Base-by-base conservation (phyloP, 2,797 vertebrate genomes). In the Microctenopoma lineatum region DNA sequence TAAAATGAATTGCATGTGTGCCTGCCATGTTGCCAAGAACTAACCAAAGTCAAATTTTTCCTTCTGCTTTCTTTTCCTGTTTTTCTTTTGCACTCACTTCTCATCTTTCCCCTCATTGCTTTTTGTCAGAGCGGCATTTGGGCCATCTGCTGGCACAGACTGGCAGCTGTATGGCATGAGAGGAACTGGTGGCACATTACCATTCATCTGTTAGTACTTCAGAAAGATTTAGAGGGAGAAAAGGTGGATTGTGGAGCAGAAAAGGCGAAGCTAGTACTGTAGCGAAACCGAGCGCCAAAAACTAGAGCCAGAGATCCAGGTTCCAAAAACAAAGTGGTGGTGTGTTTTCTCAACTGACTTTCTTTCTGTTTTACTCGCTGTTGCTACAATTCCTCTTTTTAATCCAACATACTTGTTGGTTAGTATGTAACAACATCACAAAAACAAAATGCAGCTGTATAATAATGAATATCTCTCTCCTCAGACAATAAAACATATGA, bases 241-340 rank as follows among this genome's bases (percentile, higher is more conserved):
- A 75, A 73, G 75, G 76, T 70, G 75, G 83, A 75, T 74, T 79
- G 59, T 70, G 80, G 41, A 62, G 74, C 50, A 62, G 55, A 54
- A 60, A 64, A 70, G 50, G 53, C 69, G 56, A 53, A 78, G 66
- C 7, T 57, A 65, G 67, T 32, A 7, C 70, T 69, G 73, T 21
- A 71, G 66, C 70, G 78, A 80, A 90, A 84, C 26, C 4, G 38
- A 73, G 45, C 34, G 80, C 84, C 80, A 84, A 75, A 64, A 77
- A 66, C 70, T 61, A 45, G 73, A 85, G 81, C 86, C 84, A 87
- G 77, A 77, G 64, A 81, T 55, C 65, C 79, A 76, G 71, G 63
- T 87, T 89, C 83, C 85, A 84, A 87, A 90, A 90, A 87, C 82
- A 88, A 86, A 90, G 80, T 80, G 70, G 56, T 73, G 71, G 63